Evolutionary conservation across 37 sponge, comb jelly and placozoan genomes (phyloP), one percentile per base, ranked within the genome.

Genomic region (Halichondria panicea): DNA sequence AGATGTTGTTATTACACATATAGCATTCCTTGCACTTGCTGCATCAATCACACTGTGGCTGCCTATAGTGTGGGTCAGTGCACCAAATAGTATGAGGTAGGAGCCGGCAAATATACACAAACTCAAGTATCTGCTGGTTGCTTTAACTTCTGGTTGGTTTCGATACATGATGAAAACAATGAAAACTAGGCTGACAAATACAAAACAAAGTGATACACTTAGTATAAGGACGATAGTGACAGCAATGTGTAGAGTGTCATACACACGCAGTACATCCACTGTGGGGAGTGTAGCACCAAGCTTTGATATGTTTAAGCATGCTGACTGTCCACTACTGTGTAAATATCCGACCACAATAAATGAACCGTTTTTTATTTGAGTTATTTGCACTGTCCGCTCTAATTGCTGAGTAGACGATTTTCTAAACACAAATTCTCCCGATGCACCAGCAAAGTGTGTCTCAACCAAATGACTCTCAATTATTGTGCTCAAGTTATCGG

Each of bases 381-480:
- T 15, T 33, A 1, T 27, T 8, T 37, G n/a, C 4, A 13, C 15
- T 37, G 52, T 70, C 12, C 52, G 19, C 4, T 52, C 54, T n/a
- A 50, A 9, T 5, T 24, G 54, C n/a, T 50, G n/a, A 28, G 52
- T 37, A 43, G 28, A 15, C 1, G 33, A 46, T n/a, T 21, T 4
- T 24, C 34, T 70, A 4, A 52, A 70, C 6, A 33, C 8, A 39
- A 73, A 40, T 19, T 30, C 19, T 2, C 74, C 74, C 37, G 42
- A 58, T 39, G 60, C 74, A 25, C 74, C 74, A 4, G 36, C 43
- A 40, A 73, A 73, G 6, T 33, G 9, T 4, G 52, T 4, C 27
- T 24, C 48, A 9, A 1, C 6, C 12, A 70, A 5, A 22, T n/a
- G 19, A 1, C 33, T 1, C 2, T 50, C 28, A 52, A 70, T 70